phyloP scores from a whole-genome alignment of 2,888 invertebrate species.

The Hoplodrina blanda region DNA sequence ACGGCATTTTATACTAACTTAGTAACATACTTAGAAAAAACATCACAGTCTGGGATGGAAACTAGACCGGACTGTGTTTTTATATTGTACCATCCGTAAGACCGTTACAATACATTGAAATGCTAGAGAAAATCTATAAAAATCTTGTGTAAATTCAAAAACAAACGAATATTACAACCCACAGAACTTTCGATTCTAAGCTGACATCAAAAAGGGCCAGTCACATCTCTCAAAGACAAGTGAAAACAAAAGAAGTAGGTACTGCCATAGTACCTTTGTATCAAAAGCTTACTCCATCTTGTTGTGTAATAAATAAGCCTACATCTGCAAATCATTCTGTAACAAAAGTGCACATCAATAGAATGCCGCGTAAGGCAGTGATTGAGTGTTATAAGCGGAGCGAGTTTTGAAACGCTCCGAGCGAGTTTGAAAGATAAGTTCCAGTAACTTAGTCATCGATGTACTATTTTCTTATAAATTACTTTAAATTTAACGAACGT shows the following conservation, averaged over 20 bases:
- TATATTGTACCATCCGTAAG: too few relatives aligned
- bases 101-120: too few relatives aligned
- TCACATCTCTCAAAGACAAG: slow-evolving; percentile 42
- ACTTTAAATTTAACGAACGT: too few relatives aligned
- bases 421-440: background rate
- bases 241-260: slow-evolving; percentile 43
- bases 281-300: slow-evolving; percentile 20
- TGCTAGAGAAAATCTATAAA: too few relatives aligned
- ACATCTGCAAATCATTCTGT: slow-evolving; percentile 76
- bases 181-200: slow-evolving; percentile 14
- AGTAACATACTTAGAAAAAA: too few relatives aligned
- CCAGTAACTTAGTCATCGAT: too few relatives aligned
- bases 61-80: too few relatives aligned
- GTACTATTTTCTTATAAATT: too few relatives aligned
- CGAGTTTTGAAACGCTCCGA: background rate
- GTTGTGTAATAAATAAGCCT: slow-evolving; percentile 61
- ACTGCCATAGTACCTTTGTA: slow-evolving; percentile 18
- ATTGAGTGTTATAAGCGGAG: slow-evolving; percentile 30
- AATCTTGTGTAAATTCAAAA: too few relatives aligned
- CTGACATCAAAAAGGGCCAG: slow-evolving; percentile 13
- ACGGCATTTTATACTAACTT: too few relatives aligned
- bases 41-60: too few relatives aligned
- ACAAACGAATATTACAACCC: background rate
- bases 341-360: slow-evolving; percentile 70
- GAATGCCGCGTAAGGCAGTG: slow-evolving; percentile 49